Percentiles rank a stretch among this genome's conserved stretches.
phyloP scores from a whole-genome alignment of 1,140 invertebrate species.

The Parasteatoda tepidariorum region DNA sequence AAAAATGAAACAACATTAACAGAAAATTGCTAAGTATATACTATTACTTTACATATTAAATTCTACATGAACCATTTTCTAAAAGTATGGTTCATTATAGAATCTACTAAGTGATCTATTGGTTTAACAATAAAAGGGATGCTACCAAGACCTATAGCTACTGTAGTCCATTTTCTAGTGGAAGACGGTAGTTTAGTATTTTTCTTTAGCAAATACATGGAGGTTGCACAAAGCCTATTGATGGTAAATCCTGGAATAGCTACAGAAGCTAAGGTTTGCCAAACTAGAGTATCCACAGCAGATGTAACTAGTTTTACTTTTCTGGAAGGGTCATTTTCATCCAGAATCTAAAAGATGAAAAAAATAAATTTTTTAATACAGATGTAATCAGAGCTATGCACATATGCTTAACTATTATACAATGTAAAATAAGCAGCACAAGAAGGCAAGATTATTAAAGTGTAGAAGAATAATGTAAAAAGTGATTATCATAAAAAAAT shows the following conservation, averaged over 20 bases:
- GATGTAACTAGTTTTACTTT: slow-evolving; percentile 68
- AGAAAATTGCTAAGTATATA: too few species aligned
- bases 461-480: too few species aligned
- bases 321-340: slow-evolving; percentile 55
- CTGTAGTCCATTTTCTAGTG: slow-evolving; percentile 77
- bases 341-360: slow-evolving; percentile 64
- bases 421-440: too few species aligned
- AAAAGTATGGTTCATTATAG: slow-evolving; percentile 80
- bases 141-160: slow-evolving; percentile 81
- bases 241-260: slow-evolving; percentile 92
- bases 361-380: neutral
- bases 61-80: slow-evolving; percentile 65
- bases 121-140: slow-evolving; percentile 95
- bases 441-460: too few species aligned
- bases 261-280: slow-evolving; percentile 94
- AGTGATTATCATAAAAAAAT: too few species aligned
- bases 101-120: slow-evolving; percentile 85
- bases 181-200: slow-evolving; percentile 69
- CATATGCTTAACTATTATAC: too few species aligned
- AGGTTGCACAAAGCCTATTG: slow-evolving; percentile 82
- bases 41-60: too few species aligned
- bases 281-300: slow-evolving; percentile 85
- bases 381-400: too few species aligned
- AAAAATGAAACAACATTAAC: too few species aligned
- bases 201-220: slow-evolving; percentile 72